Conservation (phyloP, 2,888 invertebrate species). For the Smittia sp. region DNA sequence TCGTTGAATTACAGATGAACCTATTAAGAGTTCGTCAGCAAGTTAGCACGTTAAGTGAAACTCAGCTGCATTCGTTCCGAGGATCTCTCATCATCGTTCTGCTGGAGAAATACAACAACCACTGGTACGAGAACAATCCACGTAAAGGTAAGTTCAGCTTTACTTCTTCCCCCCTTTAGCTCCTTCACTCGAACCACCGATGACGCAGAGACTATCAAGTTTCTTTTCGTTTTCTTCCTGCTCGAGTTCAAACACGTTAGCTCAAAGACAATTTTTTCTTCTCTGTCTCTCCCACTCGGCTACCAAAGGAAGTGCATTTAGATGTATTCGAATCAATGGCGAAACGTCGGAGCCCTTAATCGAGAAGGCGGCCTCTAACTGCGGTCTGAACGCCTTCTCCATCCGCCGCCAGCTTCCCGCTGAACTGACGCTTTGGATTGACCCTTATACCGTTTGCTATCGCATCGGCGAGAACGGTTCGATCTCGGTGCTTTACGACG, state of each 20-base stretch:
- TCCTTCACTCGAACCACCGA: background rate
- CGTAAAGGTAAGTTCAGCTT: conserved; percentile 49
- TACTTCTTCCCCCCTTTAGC: background rate
- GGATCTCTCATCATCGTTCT: conserved; percentile 53
- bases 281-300: background rate
- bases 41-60: conserved; percentile 42
- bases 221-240: background rate
- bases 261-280: conserved; percentile 1
- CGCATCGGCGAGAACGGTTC: conserved; percentile 65
- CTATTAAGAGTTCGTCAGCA: conserved; percentile 52
- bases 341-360: conserved; percentile 65
- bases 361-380: conserved; percentile 62
- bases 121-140: conserved; percentile 73
- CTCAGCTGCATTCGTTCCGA: conserved; percentile 55
- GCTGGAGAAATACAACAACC: conserved; percentile 59
- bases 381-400: conserved; percentile 61
- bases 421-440: conserved; percentile 75
- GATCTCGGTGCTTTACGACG: conserved; percentile 58
- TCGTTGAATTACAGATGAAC: conserved; percentile 53
- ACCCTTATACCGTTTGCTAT: conserved; percentile 69
- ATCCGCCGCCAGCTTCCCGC: conserved; percentile 58
- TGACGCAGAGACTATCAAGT: no score
- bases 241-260: conserved; percentile 9
- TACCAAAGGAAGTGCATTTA: conserved; percentile 64
- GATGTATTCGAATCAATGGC: conserved; percentile 68